Base-by-base conservation (phyloP, 1,140 invertebrate genomes). In the Capitella teleta region DNA sequence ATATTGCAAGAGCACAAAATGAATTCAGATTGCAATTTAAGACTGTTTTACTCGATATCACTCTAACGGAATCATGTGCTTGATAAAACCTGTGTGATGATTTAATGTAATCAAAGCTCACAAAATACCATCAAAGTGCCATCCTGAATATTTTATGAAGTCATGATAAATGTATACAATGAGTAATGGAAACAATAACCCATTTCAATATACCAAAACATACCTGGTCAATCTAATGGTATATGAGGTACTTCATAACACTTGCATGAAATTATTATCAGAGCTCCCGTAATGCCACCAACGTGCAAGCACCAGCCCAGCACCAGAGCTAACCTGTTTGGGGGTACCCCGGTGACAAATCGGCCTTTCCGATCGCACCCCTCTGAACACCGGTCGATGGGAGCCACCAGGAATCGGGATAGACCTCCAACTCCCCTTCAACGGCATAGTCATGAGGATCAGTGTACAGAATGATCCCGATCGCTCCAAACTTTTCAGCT, bases 401-500 rank as follows among this genome's bases (percentile, higher is more conserved):
- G 3, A 79, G 51, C 67, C 72, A 76, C 60, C 73, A 65, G 3
- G 67, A 63, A 21, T 69, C 58, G 12, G 74, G 76, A 58, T 72
- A 79, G 23, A 59, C 57, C 14, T 62, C 51, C 3, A 50, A 53
- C 18, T 47, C 43, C 30, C 54, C 51, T 49, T 57, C 40, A 52
- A 57, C 58, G 18, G 71, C 64, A 55, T 71, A 77, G 52, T 77
- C 73, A 12, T 57, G 51, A 0, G 78, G 78, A 57, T 80, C 78
- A 19, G 68, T 63, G 56, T 74, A 78, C 14, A 78, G 54, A 23
- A 78, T 68, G 3, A 74, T 66, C 10, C 74, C 76, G 6, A 61
- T 55, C 5, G 70, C 72, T 19, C 68, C 65, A 44, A 51, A 42
- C 16, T 62, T 36, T 37, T 70, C 61, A 1, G 74, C 75, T n/a